Base-by-base conservation (phyloP, 1,140 invertebrate genomes). In the Acromyrmex heyeri region DNA sequence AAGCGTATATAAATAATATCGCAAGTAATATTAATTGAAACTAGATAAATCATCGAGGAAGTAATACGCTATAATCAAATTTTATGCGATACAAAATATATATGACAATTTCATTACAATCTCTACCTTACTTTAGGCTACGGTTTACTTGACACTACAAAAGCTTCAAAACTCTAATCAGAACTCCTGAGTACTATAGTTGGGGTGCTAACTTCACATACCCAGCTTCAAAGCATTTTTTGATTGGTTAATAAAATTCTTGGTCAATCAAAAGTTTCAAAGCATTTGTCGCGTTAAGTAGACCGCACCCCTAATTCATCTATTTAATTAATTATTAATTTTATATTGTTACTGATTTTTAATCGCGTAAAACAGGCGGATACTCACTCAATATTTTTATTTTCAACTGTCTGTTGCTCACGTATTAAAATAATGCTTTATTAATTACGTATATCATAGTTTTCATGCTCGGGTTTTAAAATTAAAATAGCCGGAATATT, bases 401-500 rank as follows among this genome's bases (percentile, higher is more conserved):
- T 50, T 2, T 34, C 30, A n/a, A n/a, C 16, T 14, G 1, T 69
- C 14, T 48, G 14, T 24, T 61, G 10, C 18, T 76, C 8, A 5
- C 34, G 10, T 34, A 34, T 34, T 7, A 50, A 76, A 34, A 21
- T n/a, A 10, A 75, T 2, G 3, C 30, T 48, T 48, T 62, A 5
- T 38, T 62, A n/a, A 55, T 62, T 48, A 38, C 61, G 48, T 76
- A 93, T 88, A 10, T 90, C 88, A 57, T 93, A 94, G 55, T 86
- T 72, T 16, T 91, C 87, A 0, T 91, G 72, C 0, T 59, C 75
- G 3, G 44, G 27, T 62, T 93, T 92, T 14, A 92, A 88, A 77
- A 93, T 72, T 4, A 94, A 87, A n/a, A 34, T 34, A 34, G 30
- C 79, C 70, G 91, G 86, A 72, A 94, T 57, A 38, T 89, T 86